Conservation (phyloP, 2,888 invertebrate genomes). For the Prosopocoilus inquinatus region DNA sequence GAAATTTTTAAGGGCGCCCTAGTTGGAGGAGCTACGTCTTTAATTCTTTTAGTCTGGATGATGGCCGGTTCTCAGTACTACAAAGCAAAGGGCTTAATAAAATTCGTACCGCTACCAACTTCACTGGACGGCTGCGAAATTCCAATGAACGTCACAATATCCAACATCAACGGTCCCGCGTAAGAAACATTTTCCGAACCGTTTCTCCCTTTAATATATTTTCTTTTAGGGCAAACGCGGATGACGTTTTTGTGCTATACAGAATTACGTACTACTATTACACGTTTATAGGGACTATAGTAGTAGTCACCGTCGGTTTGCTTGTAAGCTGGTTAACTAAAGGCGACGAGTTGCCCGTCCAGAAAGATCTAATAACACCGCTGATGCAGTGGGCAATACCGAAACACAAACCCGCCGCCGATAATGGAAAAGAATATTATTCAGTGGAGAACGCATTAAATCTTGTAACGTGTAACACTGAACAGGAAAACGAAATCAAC, state of each 20-base stretch:
- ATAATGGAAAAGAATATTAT: slow-evolving; percentile 37
- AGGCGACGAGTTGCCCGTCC: slow-evolving; percentile 40
- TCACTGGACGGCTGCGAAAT: slow-evolving; percentile 31
- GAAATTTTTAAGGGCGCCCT: slow-evolving; percentile 16
- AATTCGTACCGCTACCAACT: slow-evolving; percentile 29
- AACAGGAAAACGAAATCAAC: too few species aligned
- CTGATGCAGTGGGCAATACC: slow-evolving; percentile 59
- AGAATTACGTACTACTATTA: slow-evolving; percentile 70
- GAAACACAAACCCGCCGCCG: slow-evolving; percentile 25
- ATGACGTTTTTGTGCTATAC: slow-evolving; percentile 23
- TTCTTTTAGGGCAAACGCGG: neutral
- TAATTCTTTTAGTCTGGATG: slow-evolving; percentile 17
- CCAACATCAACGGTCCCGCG: too few species aligned
- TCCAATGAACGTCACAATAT: neutral
- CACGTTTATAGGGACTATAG: slow-evolving; percentile 60
- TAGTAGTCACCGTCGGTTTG: slow-evolving; percentile 60
- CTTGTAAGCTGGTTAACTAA: slow-evolving; percentile 62
- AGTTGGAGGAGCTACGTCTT: slow-evolving; percentile 11
- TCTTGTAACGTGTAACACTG: too few species aligned
- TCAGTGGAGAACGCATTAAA: slow-evolving; percentile 23
- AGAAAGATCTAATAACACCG: slow-evolving; percentile 62
- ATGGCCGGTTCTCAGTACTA: slow-evolving; percentile 33
- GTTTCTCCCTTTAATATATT: neutral
- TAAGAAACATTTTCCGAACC: too few species aligned
- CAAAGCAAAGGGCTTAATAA: slow-evolving; percentile 29